Conservation (phyloP, 2,113 vertebrate species). For the Microcebus ravelobensis region DNA sequence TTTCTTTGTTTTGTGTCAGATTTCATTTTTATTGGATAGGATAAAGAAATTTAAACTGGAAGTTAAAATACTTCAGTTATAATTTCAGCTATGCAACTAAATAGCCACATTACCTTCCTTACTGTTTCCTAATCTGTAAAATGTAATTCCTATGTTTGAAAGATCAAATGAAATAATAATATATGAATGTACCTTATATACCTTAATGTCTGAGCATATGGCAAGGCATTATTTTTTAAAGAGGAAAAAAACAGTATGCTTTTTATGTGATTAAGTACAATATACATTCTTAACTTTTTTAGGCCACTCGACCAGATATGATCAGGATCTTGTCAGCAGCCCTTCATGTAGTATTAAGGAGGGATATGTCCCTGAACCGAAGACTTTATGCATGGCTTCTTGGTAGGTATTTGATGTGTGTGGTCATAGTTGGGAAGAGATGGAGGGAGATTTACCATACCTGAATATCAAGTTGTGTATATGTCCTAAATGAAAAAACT, state of each 20-base stretch:
- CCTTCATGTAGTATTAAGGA: constrained; percentile 97
- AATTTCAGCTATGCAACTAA: neutral
- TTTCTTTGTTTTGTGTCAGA: neutral
- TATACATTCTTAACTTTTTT: constrained; percentile 61
- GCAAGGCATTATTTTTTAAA: neutral
- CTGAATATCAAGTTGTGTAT: constrained; percentile 26
- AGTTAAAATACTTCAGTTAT: constrained; percentile 3
- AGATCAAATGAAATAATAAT: constrained; percentile 14
- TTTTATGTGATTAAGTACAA: constrained; percentile 10
- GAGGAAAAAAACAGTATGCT: neutral
- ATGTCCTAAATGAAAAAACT: constrained; percentile 14
- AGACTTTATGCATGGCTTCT: constrained; percentile 99
- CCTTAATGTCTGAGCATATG: neutral
- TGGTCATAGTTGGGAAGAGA: neutral
- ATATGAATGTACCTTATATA: neutral
- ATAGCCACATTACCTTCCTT: neutral
- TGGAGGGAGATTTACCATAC: neutral
- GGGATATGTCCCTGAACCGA: constrained; percentile 99
- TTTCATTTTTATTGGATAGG: neutral
- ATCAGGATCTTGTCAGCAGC: constrained; percentile 97
- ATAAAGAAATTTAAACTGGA: constrained; percentile 10
- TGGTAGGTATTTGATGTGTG: constrained; percentile 86
- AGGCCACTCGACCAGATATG: constrained; percentile 98
- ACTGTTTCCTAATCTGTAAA: neutral
- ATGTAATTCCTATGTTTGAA: constrained; percentile 8